Evolutionary conservation across 2,113 vertebrate species (phyloP).

Genomic region (Ivindomyrus marchei): DNA sequence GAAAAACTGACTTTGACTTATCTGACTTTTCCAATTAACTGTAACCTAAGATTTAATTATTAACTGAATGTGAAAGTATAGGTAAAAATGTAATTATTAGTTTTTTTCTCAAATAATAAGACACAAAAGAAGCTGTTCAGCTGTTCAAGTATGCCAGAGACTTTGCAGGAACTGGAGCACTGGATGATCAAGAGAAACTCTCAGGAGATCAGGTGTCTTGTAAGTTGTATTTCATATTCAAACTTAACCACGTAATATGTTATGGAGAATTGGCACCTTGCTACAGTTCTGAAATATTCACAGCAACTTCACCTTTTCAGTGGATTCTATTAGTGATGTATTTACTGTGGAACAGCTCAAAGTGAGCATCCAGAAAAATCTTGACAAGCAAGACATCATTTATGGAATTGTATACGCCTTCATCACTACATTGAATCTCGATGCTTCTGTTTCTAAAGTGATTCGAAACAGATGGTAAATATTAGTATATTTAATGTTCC

Average conservation of each 20-base stretch:
- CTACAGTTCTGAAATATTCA: conserved; percentile 1
- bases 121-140: conserved; percentile 79
- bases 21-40: neutral
- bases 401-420: conserved; percentile 80
- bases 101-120: conserved; percentile 54
- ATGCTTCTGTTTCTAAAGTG: conserved; percentile 66
- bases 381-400: conserved; percentile 53
- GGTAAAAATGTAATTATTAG: neutral
- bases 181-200: conserved; percentile 63
- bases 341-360: conserved; percentile 67
- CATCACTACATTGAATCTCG: conserved; percentile 76
- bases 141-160: conserved; percentile 77
- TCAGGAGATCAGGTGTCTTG: conserved; percentile 64
- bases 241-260: neutral
- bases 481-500: neutral
- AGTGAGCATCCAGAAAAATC: conserved; percentile 56
- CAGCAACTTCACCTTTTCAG: conserved; percentile 52
- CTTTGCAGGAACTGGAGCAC: conserved; percentile 55
- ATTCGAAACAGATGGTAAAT: conserved; percentile 79
- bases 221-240: conserved; percentile 48
- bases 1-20: neutral
- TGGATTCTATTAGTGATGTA: conserved; percentile 75
- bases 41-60: neutral
- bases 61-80: neutral
- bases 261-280: neutral